These are phyloP conservation scores for Stratiomys singularior DNA, from an alignment of 2,888 invertebrate genomes.

Conservation along the genomic window DNA sequence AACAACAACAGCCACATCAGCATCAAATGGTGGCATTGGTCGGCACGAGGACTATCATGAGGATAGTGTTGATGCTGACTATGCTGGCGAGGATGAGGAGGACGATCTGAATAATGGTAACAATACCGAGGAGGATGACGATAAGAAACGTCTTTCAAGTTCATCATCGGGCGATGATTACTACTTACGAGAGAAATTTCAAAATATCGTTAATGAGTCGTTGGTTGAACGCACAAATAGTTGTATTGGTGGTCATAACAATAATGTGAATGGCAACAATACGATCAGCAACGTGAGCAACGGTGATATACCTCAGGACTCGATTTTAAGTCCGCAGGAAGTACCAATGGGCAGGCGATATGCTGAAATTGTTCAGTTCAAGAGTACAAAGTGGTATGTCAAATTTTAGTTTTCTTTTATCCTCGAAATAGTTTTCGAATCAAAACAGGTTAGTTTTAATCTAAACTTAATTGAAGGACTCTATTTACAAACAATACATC, in stretches of 20 bases:
- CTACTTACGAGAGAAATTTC: conserved; percentile 63
- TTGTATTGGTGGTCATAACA: conserved; percentile 47
- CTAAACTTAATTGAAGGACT: no score
- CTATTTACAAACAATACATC: no score
- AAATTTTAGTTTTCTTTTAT: not conserved
- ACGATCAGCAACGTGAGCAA: conserved; percentile 47
- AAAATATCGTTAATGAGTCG: conserved; percentile 62
- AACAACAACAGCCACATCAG: conserved; percentile 51
- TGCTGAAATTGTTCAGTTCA: conserved; percentile 65
- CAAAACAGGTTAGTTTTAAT: not conserved
- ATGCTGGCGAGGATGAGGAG: conserved; percentile 56
- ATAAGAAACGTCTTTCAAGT: conserved; percentile 56
- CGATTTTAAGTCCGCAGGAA: conserved; percentile 64
- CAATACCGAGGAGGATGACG: conserved; percentile 57
- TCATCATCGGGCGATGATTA: conserved; percentile 62
- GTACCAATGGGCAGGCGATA: conserved; percentile 65
- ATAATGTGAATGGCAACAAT: conserved; percentile 10
- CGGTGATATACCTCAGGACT: conserved; percentile 57
- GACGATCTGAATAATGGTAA: conserved; percentile 64
- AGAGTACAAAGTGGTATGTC: conserved; percentile 59
- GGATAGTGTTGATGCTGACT: conserved; percentile 19
- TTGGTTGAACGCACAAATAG: conserved; percentile 50
- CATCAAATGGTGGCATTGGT: conserved; percentile 45
- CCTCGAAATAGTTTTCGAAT: not conserved
- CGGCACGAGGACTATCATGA: conserved; percentile 37